Evolutionary conservation across 2,113 vertebrate genomes (phyloP), one percentile per base, ranked within the genome.

Genomic region (Lamprotornis superbus): DNA sequence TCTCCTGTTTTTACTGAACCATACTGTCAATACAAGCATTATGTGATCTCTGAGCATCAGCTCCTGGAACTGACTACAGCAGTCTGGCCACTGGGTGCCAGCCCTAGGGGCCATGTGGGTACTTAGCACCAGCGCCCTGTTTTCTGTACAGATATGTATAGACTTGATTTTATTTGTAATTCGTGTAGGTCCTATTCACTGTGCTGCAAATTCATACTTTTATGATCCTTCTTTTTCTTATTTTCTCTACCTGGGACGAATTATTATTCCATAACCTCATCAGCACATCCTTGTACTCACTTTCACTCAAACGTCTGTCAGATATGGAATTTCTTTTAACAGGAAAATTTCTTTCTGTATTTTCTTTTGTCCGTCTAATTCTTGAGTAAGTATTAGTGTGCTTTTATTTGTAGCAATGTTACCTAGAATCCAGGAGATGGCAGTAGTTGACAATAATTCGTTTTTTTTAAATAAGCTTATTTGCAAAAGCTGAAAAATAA

Each of bases 341-440:
- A 13, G 27, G 40, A 91, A 5, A 46, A 70, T 50, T 77, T 64
- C 10, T 86, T 57, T 50, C 16, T 64, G 18, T 60, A 8, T 56
- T 82, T 92, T 64, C 44, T 70, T 95, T 55, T 39, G 7, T 63
- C n/a, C 78, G 0, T 52, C 70, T 31, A 15, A 68, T 20, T 47
- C 52, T n/a, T 37, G 11, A 87, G 56, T 59, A 50, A 78, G 50
- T 81, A 39, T 4, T 37, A 21, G 35, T 12, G 18, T 52, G 22
- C 9, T 61, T 39, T 27, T 78, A 4, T n/a, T 77, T 65, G 15
- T 57, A 67, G 13, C 77, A 57, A 39, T 80, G 47, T 13, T 42
- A 22, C 18, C 5, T 23, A 59, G 20, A 87, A 35, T 74, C 96
- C 96, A 95, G 93, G 14, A 96, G 96, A 67, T 97, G 96, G 96